Evolutionary conservation across 1,140 invertebrate species (phyloP), one percentile per base, ranked within the genome.

Genomic region (Pseudomyrmex gracilis): DNA sequence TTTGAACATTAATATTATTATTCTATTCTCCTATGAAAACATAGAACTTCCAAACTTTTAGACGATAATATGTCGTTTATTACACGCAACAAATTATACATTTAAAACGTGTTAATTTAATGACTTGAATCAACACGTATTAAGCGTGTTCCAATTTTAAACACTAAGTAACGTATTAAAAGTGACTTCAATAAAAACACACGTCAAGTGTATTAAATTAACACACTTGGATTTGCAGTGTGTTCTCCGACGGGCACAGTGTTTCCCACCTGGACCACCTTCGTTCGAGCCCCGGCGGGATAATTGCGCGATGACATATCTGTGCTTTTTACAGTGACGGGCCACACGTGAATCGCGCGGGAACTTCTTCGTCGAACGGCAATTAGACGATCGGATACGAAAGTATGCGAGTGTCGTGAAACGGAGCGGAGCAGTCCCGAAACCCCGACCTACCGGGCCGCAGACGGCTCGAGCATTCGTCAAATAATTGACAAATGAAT

Each of bases 401-500:
- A 89, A 90, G 85, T 84, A 91, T 87, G 84, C 83, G 86, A 80
- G 87, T 85, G 92, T 92, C 91, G 89, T 85, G 87, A 92, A 91
- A 90, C 83, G 86, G 89, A 92, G 34, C 34, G 85, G 66, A 68
- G 15, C 20, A 68, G 15, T n/a, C 61, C 24, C 58, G 84, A 45
- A 80, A 64, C 20, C 45, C 20, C 45, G 60, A 73, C 76, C 82
- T 86, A 78, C 84, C 73, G 63, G 74, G 66, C 12, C 55, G 53
- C 60, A 55, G 70, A 47, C 67, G 66, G 34, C 43, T 78, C 51
- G 64, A 17, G 71, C 87, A 90, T 92, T 91, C 90, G 83, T 90
- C 88, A 91, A 89, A 89, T 90, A 86, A 86, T 87, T 90, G 88
- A 88, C 90, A 92, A 92, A 92, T 91, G 84, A 90, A 90, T 92